Base-by-base conservation (phyloP, 1,140 invertebrate species). In the Bombus confusus region DNA sequence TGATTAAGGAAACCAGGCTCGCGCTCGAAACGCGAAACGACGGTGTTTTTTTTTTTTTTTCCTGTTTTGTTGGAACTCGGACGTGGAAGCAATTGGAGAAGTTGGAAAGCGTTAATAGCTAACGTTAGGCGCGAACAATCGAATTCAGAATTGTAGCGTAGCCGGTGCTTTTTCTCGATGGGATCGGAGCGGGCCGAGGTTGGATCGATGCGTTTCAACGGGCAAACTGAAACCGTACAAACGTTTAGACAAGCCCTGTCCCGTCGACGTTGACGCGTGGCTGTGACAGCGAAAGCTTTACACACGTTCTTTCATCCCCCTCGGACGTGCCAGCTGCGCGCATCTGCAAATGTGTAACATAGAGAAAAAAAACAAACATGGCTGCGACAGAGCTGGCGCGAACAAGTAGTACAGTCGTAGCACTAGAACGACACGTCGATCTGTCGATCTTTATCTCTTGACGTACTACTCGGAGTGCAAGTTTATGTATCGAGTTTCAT, bases 241-340 rank as follows among this genome's bases (percentile, higher is more conserved):
- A 71, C 75, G 83, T 84, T 84, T 62, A 62, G 76, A 80, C 66
- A 72, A 80, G 52, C 76, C 68, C 47, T 52, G 83, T 84, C 83
- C 68, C 76, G 83, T 47, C 68, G 76, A 80, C 68, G 76, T 77
- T 84, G 83, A 84, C 83, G 59, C 83, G 76, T 31, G 31, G 83
- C 83, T 84, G 76, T 80, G 83, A 85, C 83, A 80, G 78, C 57
- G 68, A 57, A 81, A 74, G 71, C 83, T 85, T 80, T 68, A 66
- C 78, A 66, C 83, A 18, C 83, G 52, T 59, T 85, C 71, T 81
- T 85, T 68, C 69, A 59, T 81, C 43, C 78, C 43, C 34, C 3
- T 57, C 43, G 69, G 31, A 28, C 71, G 57, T 31, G 77, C 77
- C 77, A 84, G 74, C 64, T 80, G 69, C 77, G 59, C 15, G 78